A percentile compares a stretch with the other conserved stretches of the same genome.
Conservation (phyloP, 2,888 invertebrate species). For the Cyrtodaria siliqua region DNA sequence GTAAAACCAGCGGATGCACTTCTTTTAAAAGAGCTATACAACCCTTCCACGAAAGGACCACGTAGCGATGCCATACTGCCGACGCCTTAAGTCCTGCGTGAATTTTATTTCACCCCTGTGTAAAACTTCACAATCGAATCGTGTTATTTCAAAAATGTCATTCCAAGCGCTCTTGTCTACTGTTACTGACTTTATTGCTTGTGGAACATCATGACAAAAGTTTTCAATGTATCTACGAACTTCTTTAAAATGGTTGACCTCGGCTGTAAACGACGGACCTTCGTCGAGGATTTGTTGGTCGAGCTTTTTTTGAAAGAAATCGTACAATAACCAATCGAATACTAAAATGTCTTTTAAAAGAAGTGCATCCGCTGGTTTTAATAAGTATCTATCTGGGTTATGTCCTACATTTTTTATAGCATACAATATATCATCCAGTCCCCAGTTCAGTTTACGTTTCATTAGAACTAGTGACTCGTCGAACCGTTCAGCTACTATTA, state of each 20-base stretch:
- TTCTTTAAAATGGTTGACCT: conserved; percentile 44
- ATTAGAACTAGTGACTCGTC: conserved; percentile 62
- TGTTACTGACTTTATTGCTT: conserved; percentile 19
- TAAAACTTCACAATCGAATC: conserved; percentile 46
- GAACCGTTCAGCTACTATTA: conserved; percentile 50
- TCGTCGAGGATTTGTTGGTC: conserved; percentile 39
- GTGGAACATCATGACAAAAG: conserved; percentile 44
- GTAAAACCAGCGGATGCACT: conserved; percentile 22
- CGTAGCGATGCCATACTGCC: conserved; percentile 50
- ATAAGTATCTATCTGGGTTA: conserved; percentile 15
- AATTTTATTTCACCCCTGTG: conserved; percentile 52
- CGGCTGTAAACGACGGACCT: conserved; percentile 37
- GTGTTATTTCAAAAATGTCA: conserved; percentile 37
- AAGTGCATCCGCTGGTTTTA: conserved; percentile 19
- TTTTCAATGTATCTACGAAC: conserved; percentile 40
- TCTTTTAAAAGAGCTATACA: conserved; percentile 35
- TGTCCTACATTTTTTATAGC: conserved; percentile 51
- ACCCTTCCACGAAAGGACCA: too few relatives aligned
- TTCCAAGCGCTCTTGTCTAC: conserved; percentile 43
- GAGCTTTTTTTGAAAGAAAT: conserved; percentile 51
- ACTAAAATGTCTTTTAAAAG: conserved; percentile 30
- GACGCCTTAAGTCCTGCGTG: conserved; percentile 46
- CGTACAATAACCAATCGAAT: conserved; percentile 57
- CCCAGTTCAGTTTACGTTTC: conserved; percentile 47
- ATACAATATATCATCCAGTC: conserved; percentile 56